These are phyloP conservation scores for Platygyra sinensis DNA, from an alignment of 64 coral and sea anemone species.

Conservation along the genomic window DNA sequence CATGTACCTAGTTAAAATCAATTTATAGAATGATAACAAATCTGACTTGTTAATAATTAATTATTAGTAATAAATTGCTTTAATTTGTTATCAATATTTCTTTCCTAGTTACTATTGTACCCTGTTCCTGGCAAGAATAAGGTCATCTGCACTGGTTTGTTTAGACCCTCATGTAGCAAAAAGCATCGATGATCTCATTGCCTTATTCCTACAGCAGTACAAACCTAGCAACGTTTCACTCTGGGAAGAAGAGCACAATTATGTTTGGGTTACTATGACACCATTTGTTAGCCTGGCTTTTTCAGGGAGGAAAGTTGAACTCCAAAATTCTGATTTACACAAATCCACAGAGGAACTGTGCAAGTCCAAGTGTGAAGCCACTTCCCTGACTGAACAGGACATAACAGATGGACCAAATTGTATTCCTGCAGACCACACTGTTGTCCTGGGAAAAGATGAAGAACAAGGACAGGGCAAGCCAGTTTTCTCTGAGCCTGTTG, in stretches of 20 bases:
- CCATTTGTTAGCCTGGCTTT: constrained; percentile 91
- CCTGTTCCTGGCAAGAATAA: constrained; percentile 75
- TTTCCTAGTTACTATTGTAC: constrained; percentile 78
- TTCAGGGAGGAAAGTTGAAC: constrained; percentile 40
- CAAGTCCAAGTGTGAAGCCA: neutral
- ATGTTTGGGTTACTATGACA: constrained; percentile 91
- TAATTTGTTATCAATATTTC: neutral
- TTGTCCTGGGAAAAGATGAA: neutral
- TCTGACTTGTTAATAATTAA: neutral
- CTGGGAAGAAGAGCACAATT: constrained; percentile 85
- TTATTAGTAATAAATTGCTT: neutral
- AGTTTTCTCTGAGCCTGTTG: neutral
- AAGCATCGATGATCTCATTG: constrained; percentile 75
- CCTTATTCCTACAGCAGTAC: constrained; percentile 58
- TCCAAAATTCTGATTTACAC: neutral
- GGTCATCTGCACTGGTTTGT: constrained; percentile 59
- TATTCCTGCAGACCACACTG: neutral
- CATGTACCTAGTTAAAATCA: too few species aligned
- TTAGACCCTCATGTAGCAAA: constrained; percentile 33
- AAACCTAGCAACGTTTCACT: constrained; percentile 57
- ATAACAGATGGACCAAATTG: neutral
- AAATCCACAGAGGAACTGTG: neutral
- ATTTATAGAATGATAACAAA: neutral
- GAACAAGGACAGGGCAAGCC: neutral
- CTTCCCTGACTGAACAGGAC: neutral